Conservation (phyloP, 2,888 invertebrate genomes). For the Agonopterix arenella region DNA sequence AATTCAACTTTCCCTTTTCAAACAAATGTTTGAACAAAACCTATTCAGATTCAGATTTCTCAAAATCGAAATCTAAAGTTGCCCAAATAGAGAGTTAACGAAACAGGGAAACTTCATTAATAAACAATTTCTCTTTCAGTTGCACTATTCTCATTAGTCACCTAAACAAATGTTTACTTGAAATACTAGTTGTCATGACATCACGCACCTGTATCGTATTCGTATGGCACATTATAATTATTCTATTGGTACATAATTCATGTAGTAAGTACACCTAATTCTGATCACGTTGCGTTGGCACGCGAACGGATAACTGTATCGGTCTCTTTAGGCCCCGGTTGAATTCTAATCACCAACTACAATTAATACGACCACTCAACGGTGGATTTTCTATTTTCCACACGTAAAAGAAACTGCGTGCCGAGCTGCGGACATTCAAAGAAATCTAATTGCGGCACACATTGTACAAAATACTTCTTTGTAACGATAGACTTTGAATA, state of each 20-base stretch:
- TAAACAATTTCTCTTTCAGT: conserved; percentile 52
- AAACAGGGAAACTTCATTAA: conserved; percentile 38
- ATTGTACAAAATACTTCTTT: conserved; percentile 6
- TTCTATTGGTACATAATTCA: conserved; percentile 36
- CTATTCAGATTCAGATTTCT: not conserved
- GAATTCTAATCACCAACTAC: conserved; percentile 69
- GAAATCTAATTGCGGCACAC: conserved; percentile 60
- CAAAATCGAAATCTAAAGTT: conserved; percentile 3
- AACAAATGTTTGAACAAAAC: too few relatives aligned
- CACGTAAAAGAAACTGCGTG: conserved; percentile 74
- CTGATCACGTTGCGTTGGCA: conserved; percentile 58
- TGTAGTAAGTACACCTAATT: conserved; percentile 44
- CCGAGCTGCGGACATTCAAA: conserved; percentile 50
- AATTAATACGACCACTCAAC: conserved; percentile 74
- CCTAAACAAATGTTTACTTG: conserved; percentile 31
- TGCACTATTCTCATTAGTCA: conserved; percentile 23
- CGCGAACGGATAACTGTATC: conserved; percentile 69
- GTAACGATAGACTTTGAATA: too few relatives aligned
- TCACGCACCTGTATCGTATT: conserved; percentile 32
- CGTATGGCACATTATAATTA: conserved; percentile 30
- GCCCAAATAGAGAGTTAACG: conserved; percentile 17
- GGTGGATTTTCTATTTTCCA: conserved; percentile 76
- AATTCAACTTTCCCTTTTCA: too few relatives aligned
- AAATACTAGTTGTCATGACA: conserved; percentile 31
- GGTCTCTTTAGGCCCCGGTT: conserved; percentile 49